phyloP scores from a whole-genome alignment of 2,113 vertebrate genomes.

The Labeo catla region DNA sequence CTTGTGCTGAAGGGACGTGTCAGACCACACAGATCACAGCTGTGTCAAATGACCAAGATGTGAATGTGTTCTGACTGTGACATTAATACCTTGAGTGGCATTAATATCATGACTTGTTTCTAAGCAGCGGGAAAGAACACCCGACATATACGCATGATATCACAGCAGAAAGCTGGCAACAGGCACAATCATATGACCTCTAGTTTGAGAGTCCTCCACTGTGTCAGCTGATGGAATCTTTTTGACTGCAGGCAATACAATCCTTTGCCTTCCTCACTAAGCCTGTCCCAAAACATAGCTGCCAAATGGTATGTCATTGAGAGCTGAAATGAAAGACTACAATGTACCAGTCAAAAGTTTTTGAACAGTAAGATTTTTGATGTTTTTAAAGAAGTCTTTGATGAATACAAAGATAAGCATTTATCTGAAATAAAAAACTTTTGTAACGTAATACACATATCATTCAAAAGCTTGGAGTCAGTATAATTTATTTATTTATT shows the following conservation, averaged over 20 bases:
- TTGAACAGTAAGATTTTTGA: no score
- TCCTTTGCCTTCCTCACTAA: neutral
- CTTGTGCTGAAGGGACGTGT: neutral
- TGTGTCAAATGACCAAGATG: slow-evolving; percentile 41
- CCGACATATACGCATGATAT: slow-evolving; percentile 55
- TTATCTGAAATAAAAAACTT: no score
- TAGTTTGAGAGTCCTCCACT: slow-evolving; percentile 4
- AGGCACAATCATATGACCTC: slow-evolving; percentile 18
- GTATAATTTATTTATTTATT: no score
- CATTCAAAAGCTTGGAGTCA: no score
- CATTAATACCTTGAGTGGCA: slow-evolving; percentile 30
- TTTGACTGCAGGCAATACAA: slow-evolving; percentile 23
- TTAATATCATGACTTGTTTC: slow-evolving; percentile 17
- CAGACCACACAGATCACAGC: slow-evolving; percentile 26
- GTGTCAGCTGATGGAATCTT: slow-evolving; percentile 40
- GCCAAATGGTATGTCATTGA: neutral
- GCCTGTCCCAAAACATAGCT: neutral
- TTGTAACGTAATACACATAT: no score
- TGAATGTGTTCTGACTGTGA: slow-evolving; percentile 20
- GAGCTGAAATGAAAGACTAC: neutral
- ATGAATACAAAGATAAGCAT: no score
- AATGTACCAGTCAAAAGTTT: neutral
- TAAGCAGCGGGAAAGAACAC: slow-evolving; percentile 49
- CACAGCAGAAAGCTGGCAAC: slow-evolving; percentile 58
- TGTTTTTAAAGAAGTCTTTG: no score